Evolutionary conservation across 92 coral and sea anemone genomes (phyloP), one percentile per base, ranked within the genome.

Genomic region (Phenganax stokvisi): DNA sequence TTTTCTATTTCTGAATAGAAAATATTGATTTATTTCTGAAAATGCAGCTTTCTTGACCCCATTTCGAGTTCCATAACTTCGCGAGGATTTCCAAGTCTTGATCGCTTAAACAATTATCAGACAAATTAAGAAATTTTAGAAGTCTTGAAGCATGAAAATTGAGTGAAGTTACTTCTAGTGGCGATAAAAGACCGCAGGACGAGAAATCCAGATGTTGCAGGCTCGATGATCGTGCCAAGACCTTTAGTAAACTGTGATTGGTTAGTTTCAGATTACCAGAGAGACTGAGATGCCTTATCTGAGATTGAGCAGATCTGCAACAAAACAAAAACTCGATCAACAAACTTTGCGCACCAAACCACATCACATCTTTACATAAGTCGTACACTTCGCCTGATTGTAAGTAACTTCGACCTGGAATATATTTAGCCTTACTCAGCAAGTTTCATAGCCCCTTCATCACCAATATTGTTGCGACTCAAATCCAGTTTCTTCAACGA

Each of bases 131-230:
- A 15, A 30, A 63, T 65, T 51, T 79, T 29, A 79, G 25, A n/a
- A 44, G 13, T 64, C 37, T 63, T 31, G 83, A 47, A 37, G n/a
- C 8, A 30, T 77, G 58, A 29, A n/a, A 44, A 8, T 79, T 79
- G 54, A 52, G 12, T 17, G 65, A 54, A 57, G 20, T 29, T 9
- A 11, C 30, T 16, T 58, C 62, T 6, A 92, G 85, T 55, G 97
- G 97, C 12, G 93, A 91, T 10, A 73, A 12, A 0, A 93, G 52
- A 71, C 90, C 92, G 80, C 96, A 93, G 20, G 89, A 85, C 16
- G 97, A 89, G n/a, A 93, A 85, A 58, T 87, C 82, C 54, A 93
- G 84, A 71, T 29, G 78, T 29, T 75, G 82, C 51, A 92, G 88
- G 8, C 57, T 57, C 83, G 83, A 52, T 53, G 84, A 74, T 72